A percentile compares a stretch with the other conserved stretches of the same genome.
phyloP scores from a whole-genome alignment of 2,888 invertebrate genomes.

The Patella caerulea region DNA sequence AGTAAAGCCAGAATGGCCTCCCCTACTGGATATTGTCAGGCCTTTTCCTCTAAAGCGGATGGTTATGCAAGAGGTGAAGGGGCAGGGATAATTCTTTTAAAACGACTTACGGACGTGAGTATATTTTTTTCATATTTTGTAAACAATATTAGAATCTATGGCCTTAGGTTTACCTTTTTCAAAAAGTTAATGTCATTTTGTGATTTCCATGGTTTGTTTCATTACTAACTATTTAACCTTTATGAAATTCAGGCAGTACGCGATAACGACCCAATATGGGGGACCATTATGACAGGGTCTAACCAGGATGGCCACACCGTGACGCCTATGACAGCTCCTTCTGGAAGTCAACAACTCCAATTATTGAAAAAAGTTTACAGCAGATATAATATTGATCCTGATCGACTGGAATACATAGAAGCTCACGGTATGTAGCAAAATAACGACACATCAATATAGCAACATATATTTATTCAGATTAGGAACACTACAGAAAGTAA shows the following conservation, averaged over 20 bases:
- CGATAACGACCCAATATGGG: slow-evolving; percentile 49
- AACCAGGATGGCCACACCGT: slow-evolving; percentile 53
- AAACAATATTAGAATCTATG: no score
- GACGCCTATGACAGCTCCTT: slow-evolving; percentile 50
- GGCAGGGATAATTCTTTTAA: slow-evolving; percentile 53
- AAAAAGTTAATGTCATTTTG: no score
- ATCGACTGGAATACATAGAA: slow-evolving; percentile 39
- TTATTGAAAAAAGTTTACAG: slow-evolving; percentile 28
- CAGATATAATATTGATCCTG: slow-evolving; percentile 19
- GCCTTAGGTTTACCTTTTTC: no score
- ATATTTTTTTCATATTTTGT: no score
- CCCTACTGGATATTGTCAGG: slow-evolving; percentile 49
- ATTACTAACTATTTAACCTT: no score
- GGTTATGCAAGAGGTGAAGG: slow-evolving; percentile 60
- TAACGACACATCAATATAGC: no score
- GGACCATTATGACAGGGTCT: slow-evolving; percentile 35
- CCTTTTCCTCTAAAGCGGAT: slow-evolving; percentile 50
- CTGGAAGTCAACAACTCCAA: slow-evolving; percentile 32
- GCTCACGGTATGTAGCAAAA: slow-evolving; percentile 39
- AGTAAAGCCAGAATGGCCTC: slow-evolving; percentile 55
- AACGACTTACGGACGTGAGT: slow-evolving; percentile 41
- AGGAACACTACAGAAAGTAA: no score
- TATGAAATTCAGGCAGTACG: slow-evolving; percentile 33
- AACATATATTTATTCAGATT: no score
- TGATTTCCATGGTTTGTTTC: no score